Conservation (phyloP, 2,113 vertebrate genomes). For the Gobio gobio region DNA sequence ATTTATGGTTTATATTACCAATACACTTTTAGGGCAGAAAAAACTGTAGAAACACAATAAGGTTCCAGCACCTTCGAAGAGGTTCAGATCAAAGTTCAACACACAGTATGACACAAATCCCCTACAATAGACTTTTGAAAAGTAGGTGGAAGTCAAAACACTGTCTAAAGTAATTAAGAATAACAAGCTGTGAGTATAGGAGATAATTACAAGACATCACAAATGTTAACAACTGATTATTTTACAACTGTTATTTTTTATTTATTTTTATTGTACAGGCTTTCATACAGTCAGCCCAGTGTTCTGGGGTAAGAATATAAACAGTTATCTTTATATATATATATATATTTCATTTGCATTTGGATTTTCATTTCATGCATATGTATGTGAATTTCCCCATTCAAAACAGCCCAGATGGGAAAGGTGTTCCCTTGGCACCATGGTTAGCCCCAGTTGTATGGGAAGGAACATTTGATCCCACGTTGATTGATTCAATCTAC, state of each 20-base stretch:
- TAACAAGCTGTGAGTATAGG: background rate
- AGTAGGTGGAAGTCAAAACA: background rate
- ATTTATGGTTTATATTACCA: too few relatives aligned
- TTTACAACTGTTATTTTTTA: background rate
- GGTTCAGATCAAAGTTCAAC: background rate
- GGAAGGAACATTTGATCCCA: conserved; percentile 75
- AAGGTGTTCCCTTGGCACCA: background rate
- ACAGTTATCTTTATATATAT: background rate
- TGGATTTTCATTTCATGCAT: background rate
- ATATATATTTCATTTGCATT: background rate
- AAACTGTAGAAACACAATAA: too few relatives aligned
- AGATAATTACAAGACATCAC: background rate
- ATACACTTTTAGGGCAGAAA: too few relatives aligned
- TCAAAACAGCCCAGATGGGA: background rate
- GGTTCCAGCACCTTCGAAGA: background rate
- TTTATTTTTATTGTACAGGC: background rate
- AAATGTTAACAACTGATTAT: background rate
- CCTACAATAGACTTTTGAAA: background rate
- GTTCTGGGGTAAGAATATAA: background rate
- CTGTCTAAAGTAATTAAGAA: background rate
- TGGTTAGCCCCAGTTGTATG: conserved; percentile 80
- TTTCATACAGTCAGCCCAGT: background rate
- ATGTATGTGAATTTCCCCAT: background rate
- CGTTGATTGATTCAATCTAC: conserved; percentile 58
- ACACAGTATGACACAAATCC: background rate